phyloP scores from a whole-genome alignment of 2,797 vertebrate genomes.

The Silurus aristotelis region DNA sequence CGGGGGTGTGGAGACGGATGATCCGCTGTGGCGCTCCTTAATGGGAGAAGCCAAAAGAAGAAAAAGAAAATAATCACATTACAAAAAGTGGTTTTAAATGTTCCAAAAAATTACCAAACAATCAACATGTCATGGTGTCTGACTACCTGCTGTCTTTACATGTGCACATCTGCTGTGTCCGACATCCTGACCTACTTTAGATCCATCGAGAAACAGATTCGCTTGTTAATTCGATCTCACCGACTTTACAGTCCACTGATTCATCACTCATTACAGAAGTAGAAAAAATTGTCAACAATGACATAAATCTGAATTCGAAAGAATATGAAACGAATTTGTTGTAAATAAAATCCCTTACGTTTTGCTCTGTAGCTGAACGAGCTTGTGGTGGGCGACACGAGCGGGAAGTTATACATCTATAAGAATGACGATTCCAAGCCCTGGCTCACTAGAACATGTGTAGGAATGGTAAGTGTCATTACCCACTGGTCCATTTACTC shows the following conservation, averaged over 20 bases:
- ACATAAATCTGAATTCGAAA: background rate
- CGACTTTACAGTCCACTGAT: background rate
- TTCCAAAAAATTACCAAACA: background rate
- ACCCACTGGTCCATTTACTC: background rate
- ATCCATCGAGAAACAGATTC: background rate
- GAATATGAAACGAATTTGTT: background rate
- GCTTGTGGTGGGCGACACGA: conserved; percentile 92
- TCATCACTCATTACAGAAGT: background rate
- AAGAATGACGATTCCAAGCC: conserved; percentile 93
- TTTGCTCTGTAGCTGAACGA: conserved; percentile 83
- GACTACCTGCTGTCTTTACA: background rate
- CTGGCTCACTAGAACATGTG: conserved; percentile 84
- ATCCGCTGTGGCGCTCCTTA: no score
- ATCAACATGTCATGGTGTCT: background rate
- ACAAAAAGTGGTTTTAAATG: no score
- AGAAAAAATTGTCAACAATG: background rate
- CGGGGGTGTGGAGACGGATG: no score
- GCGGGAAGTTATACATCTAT: conserved; percentile 88
- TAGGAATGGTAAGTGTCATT: conserved; percentile 87
- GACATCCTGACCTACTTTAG: background rate
- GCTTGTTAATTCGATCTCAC: background rate
- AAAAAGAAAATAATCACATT: no score
- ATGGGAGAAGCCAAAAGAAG: no score
- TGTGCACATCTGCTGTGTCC: background rate
- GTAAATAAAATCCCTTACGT: background rate